Percentiles rank a stretch among this genome's conserved stretches.
Conservation (phyloP, 1,140 invertebrate species). For the Macrobrachium nipponense region DNA sequence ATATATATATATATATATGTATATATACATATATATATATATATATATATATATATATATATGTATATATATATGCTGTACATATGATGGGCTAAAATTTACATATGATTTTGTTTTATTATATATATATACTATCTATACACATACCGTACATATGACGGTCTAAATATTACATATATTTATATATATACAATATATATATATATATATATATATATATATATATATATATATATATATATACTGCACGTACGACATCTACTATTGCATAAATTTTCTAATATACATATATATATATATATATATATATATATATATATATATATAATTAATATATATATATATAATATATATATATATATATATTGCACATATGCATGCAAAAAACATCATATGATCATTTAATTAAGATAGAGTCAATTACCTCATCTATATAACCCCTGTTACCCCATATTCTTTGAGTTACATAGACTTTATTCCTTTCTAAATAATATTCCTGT, state of each 20-base stretch:
- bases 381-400: too few relatives aligned
- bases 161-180: slow-evolving; percentile 16
- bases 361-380: background rate
- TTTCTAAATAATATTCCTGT: too few relatives aligned
- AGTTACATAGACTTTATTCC: too few relatives aligned
- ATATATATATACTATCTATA: slow-evolving; percentile 32
- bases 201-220: slow-evolving; percentile 21
- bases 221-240: background rate
- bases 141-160: slow-evolving; percentile 19
- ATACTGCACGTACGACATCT: background rate
- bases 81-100: too few relatives aligned
- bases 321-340: too few relatives aligned
- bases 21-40: slow-evolving; percentile 1
- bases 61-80: slow-evolving; percentile 19
- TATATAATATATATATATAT: slow-evolving; percentile 30
- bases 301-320: slow-evolving; percentile 38
- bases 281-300: slow-evolving; percentile 25
- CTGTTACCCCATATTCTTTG: too few relatives aligned
- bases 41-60: slow-evolving; percentile 31
- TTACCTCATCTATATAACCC: too few relatives aligned
- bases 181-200: slow-evolving; percentile 18
- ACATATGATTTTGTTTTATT: too few relatives aligned
- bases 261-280: background rate
- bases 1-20: background rate
- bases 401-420: too few relatives aligned